phyloP scores from a whole-genome alignment of 2,113 vertebrate species.

The Austrofundulus limnaeus region DNA sequence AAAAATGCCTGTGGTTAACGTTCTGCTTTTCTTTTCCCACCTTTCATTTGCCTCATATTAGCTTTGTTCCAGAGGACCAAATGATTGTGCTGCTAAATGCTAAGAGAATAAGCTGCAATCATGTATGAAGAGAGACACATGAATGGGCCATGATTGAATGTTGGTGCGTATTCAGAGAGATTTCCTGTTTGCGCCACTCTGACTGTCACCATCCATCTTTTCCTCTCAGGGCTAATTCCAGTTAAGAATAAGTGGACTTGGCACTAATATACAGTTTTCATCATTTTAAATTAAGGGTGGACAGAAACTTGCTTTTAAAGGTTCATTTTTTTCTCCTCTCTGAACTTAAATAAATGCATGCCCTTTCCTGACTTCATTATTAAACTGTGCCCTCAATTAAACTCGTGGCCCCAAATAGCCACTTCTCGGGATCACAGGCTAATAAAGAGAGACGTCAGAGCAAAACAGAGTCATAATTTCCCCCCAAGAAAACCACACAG shows the following conservation, averaged over 20 bases:
- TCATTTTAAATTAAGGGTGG: background rate
- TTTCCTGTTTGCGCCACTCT: background rate
- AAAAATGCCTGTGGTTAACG: too few species aligned
- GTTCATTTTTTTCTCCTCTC: background rate
- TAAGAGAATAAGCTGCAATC: background rate
- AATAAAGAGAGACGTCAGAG: constrained; percentile 3
- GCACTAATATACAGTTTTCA: background rate
- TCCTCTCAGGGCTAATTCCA: background rate
- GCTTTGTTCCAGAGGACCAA: background rate
- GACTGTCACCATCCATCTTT: background rate
- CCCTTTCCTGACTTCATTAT: constrained; percentile 37
- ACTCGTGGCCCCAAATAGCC: constrained; percentile 32
- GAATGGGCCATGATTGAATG: constrained; percentile 18
- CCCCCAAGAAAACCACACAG: background rate
- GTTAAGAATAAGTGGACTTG: background rate
- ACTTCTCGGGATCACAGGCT: background rate
- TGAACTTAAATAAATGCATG: constrained; percentile 15
- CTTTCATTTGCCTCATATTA: background rate
- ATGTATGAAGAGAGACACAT: constrained; percentile 1
- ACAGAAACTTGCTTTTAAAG: background rate
- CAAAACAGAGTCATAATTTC: background rate
- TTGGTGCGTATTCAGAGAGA: background rate
- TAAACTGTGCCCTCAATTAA: constrained; percentile 54
- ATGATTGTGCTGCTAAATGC: constrained; percentile 6
- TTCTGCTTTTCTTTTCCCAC: background rate